Evolutionary conservation across 2,888 invertebrate species (phyloP).

Genomic region (Macropis europaea): DNA sequence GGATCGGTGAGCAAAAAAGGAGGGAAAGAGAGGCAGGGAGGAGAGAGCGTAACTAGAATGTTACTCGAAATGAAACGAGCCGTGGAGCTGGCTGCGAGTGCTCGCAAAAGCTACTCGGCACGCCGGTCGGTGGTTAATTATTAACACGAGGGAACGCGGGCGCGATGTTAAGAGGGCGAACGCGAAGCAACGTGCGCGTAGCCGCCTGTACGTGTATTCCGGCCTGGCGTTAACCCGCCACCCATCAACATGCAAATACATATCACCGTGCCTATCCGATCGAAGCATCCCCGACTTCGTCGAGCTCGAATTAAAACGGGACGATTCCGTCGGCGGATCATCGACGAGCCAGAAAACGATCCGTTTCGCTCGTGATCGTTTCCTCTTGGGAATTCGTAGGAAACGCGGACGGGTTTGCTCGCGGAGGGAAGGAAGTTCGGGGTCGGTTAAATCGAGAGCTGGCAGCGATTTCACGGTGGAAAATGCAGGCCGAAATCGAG

Average conservation of each 20-base stretch:
- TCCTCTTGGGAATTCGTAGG: not conserved
- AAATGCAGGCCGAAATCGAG: slow-evolving; percentile 53
- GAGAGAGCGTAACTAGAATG: slow-evolving; percentile 41
- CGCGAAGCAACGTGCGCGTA: slow-evolving; percentile 13
- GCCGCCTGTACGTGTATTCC: slow-evolving; percentile 2
- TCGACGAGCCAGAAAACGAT: slow-evolving; percentile 13
- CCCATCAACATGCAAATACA: slow-evolving; percentile 63
- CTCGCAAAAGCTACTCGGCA: slow-evolving; percentile 53
- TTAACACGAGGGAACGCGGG: slow-evolving; percentile 65
- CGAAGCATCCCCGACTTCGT: slow-evolving; percentile 41
- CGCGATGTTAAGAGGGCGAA: slow-evolving; percentile 57
- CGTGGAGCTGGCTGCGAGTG: slow-evolving; percentile 53
- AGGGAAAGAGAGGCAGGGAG: not conserved
- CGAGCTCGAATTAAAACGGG: slow-evolving; percentile 23
- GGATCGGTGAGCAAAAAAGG: slow-evolving; percentile 28
- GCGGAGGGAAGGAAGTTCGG: slow-evolving; percentile 1
- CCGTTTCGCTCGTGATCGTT: not conserved
- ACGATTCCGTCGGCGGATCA: slow-evolving; percentile 2
- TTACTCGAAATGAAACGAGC: slow-evolving; percentile 63
- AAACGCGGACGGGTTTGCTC: not conserved
- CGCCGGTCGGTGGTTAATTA: slow-evolving; percentile 70
- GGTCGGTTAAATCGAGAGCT: slow-evolving; percentile 25
- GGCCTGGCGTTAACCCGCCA: slow-evolving; percentile 36
- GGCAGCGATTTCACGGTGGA: slow-evolving; percentile 44
- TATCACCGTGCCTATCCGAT: slow-evolving; percentile 56